Evolutionary conservation across 2,113 vertebrate genomes (phyloP).

Genomic region (Ploceus nigricollis): DNA sequence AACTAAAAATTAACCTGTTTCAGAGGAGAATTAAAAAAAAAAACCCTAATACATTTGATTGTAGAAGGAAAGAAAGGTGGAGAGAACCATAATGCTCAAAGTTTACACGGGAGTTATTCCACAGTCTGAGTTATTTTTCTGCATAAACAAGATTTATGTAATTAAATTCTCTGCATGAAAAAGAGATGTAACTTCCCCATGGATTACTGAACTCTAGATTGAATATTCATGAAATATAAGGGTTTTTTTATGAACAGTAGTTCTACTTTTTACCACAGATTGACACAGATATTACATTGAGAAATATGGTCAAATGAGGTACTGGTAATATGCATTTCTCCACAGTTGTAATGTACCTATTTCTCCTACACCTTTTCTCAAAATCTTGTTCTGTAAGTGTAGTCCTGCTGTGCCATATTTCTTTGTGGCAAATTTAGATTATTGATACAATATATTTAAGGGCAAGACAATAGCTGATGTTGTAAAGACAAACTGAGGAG

Average conservation of each 20-base stretch:
- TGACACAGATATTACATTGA: neutral
- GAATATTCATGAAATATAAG: neutral
- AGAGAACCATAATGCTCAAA: neutral
- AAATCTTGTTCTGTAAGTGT: neutral
- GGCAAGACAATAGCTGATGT: neutral
- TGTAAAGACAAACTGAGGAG: neutral
- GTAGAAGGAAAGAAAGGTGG: neutral
- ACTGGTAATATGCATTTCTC: neutral
- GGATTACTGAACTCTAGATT: neutral
- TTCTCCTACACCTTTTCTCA: neutral
- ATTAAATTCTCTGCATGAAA: conserved; percentile 3
- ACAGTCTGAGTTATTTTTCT: neutral
- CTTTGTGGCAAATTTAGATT: neutral
- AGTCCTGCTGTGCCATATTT: neutral
- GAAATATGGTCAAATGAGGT: neutral
- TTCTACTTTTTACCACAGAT: neutral
- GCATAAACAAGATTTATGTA: neutral
- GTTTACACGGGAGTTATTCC: neutral
- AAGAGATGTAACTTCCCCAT: neutral
- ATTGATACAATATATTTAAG: neutral
- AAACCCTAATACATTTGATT: neutral
- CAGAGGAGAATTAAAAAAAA: neutral
- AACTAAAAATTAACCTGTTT: neutral
- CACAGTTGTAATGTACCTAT: neutral
- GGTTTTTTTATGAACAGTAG: neutral